Evolutionary conservation across 2,113 vertebrate genomes (phyloP).

Genomic region (Procapra przewalskii): DNA sequence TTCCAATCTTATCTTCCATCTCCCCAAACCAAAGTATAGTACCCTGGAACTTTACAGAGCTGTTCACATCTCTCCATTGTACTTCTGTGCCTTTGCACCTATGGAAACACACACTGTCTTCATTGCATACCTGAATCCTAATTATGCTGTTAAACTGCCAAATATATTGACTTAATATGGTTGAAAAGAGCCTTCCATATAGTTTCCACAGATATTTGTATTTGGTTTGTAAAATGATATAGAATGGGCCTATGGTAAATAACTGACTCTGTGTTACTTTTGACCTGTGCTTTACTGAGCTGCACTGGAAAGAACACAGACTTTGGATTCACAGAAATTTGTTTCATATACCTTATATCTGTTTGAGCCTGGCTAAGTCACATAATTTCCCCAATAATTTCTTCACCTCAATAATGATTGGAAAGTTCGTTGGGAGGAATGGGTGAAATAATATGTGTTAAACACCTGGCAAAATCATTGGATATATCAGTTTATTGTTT

Average conservation of each 20-base stretch:
- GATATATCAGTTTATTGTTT: conserved; percentile 14
- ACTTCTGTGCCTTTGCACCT: conserved; percentile 5
- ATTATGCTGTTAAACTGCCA: neutral
- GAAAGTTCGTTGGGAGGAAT: neutral
- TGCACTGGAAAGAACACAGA: neutral
- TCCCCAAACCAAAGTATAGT: neutral
- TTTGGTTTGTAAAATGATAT: conserved; percentile 20
- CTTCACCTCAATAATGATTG: conserved; percentile 13
- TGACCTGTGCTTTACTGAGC: neutral
- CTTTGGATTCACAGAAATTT: neutral
- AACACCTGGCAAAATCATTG: conserved; percentile 21
- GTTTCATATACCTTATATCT: neutral
- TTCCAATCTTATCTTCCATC: neutral
- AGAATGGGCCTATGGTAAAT: neutral
- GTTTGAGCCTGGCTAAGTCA: neutral
- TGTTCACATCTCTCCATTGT: neutral
- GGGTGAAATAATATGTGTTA: conserved; percentile 2
- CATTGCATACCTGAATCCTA: neutral
- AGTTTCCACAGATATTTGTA: neutral
- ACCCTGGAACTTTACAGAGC: neutral
- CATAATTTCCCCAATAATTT: neutral
- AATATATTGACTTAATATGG: neutral
- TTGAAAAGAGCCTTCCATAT: neutral
- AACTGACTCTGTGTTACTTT: neutral
- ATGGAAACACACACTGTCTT: neutral